Conservation (phyloP, 1,140 invertebrate genomes). For the Chrysopa pallens region DNA sequence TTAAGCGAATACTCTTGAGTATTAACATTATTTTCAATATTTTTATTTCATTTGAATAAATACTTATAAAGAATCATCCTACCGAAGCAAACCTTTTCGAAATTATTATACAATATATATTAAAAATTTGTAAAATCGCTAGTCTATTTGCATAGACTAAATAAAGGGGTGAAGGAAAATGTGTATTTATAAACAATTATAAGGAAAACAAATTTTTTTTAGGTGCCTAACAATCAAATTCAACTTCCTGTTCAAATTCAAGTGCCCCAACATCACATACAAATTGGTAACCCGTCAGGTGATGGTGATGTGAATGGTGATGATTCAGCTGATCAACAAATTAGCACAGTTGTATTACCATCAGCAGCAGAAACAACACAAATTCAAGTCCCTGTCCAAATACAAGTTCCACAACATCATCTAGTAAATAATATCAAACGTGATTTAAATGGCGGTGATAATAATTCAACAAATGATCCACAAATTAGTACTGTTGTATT, state of each 20-base stretch:
- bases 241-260: conserved; percentile 23
- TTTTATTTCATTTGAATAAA: too few relatives aligned
- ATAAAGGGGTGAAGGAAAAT: too few relatives aligned
- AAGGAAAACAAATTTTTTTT: too few relatives aligned
- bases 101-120: too few relatives aligned
- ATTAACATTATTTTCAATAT: too few relatives aligned
- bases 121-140: too few relatives aligned
- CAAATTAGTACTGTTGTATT: conserved; percentile 29
- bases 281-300: conserved; percentile 9
- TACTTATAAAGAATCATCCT: too few relatives aligned
- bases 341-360: conserved; percentile 32
- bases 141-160: too few relatives aligned
- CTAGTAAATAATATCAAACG: conserved; percentile 13
- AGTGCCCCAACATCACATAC: conserved; percentile 19
- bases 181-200: too few relatives aligned
- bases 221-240: conserved; percentile 13
- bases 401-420: conserved; percentile 22
- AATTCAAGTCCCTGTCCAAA: conserved; percentile 22
- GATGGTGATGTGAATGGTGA: background rate
- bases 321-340: conserved; percentile 6
- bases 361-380: conserved; percentile 26
- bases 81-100: too few relatives aligned
- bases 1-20: too few relatives aligned
- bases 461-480: conserved; percentile 2
- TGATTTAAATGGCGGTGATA: conserved; percentile 1